Percentiles rank a stretch among this genome's conserved stretches.
phyloP scores from a whole-genome alignment of 2,888 invertebrate genomes.

The Biston stratarius region DNA sequence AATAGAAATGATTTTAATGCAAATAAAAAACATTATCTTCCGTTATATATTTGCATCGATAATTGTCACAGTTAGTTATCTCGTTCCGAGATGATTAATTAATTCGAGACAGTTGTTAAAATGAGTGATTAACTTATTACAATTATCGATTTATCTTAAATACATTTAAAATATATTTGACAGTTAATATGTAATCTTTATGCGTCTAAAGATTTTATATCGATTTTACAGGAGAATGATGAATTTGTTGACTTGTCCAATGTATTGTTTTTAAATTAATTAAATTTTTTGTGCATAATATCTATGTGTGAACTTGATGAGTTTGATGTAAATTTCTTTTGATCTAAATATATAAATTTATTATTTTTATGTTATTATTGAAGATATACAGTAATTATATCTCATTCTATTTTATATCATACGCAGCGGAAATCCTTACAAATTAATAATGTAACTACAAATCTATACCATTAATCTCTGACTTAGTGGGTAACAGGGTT shows the following conservation, averaged over 20 bases:
- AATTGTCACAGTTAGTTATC: conserved; percentile 15
- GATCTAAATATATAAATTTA: too few species aligned
- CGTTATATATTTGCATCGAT: background rate
- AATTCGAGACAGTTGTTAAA: background rate
- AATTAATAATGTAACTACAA: conserved; percentile 6
- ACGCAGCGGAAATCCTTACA: conserved; percentile 17
- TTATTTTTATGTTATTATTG: background rate
- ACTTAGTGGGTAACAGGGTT: conserved; percentile 20
- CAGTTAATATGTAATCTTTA: background rate
- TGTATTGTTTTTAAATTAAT: too few species aligned
- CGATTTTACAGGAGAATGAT: background rate
- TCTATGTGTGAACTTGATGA: too few species aligned
- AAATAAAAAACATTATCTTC: conserved; percentile 2
- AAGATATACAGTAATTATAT: background rate
- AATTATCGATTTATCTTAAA: too few species aligned
- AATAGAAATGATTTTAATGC: background rate
- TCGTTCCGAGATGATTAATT: background rate
- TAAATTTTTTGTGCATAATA: too few species aligned
- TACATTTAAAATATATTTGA: too few species aligned
- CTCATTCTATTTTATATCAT: background rate
- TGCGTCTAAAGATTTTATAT: background rate
- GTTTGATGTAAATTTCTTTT: too few species aligned
- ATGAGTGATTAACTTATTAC: too few species aligned
- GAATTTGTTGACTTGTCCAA: too few species aligned
- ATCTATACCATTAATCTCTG: conserved; percentile 26